Percentiles rank a stretch among this genome's conserved stretches.
phyloP scores from a whole-genome alignment of 2,113 vertebrate genomes.

The Symphodus melops region DNA sequence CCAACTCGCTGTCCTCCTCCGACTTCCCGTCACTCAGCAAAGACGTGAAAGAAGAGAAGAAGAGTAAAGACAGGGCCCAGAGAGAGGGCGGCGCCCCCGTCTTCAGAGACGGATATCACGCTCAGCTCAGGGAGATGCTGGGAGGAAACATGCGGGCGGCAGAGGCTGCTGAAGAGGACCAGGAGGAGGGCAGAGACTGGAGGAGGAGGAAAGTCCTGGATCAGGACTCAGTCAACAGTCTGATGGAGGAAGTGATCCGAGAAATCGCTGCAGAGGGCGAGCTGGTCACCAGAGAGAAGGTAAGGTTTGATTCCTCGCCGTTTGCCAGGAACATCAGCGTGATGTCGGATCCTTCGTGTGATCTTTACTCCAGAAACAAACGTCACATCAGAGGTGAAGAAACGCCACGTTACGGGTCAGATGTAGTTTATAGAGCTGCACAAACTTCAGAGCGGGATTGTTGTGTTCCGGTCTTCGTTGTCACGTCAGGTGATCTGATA shows the following conservation, averaged over 20 bases:
- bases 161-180: slow-evolving; percentile 59
- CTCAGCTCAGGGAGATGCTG: slow-evolving; percentile 78
- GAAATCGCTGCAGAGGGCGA: slow-evolving; percentile 79
- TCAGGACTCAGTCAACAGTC: slow-evolving; percentile 55
- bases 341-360: too few species aligned
- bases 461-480: too few species aligned
- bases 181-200: neutral
- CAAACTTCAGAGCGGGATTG: too few species aligned
- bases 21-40: slow-evolving; percentile 74
- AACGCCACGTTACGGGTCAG: too few species aligned
- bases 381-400: too few species aligned
- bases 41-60: slow-evolving; percentile 41
- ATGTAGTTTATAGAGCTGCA: too few species aligned
- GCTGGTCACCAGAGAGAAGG: slow-evolving; percentile 80
- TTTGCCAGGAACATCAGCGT: too few species aligned
- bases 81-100: neutral
- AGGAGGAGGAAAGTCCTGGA: slow-evolving; percentile 33
- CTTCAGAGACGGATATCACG: slow-evolving; percentile 67
- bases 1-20: neutral
- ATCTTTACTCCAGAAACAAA: too few species aligned
- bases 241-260: slow-evolving; percentile 75
- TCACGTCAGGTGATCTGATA: too few species aligned
- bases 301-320: slow-evolving; percentile 23
- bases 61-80: slow-evolving; percentile 38
- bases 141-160: slow-evolving; percentile 68